Evolutionary conservation across 92 coral and sea anemone species (phyloP), one percentile per base, ranked within the genome.

Genomic region (Galaxea fascicularis): DNA sequence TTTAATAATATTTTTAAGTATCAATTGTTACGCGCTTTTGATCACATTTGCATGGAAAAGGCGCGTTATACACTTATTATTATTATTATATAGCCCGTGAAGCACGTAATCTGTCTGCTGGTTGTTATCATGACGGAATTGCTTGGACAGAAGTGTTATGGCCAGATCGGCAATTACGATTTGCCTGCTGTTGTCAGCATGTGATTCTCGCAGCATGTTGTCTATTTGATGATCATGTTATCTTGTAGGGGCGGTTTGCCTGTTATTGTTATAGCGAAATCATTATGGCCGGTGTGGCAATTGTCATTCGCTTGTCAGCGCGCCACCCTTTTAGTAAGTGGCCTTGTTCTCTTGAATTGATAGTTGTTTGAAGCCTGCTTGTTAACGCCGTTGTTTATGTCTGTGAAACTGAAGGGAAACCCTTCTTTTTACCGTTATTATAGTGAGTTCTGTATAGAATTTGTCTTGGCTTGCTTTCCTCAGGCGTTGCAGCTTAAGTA

Each of bases 331-430:
- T 26, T 63, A 63, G 28, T 21, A 26, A 63, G 22, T 21, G 2
- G 68, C 31, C 31, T 63, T 21, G 28, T 63, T 63, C 9, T 22
- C 68, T 26, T 21, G 68, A 63, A 22, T 63, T 22, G 35, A 65
- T 29, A 26, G 12, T 29, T 11, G 29, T 0, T 5, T 65, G 66
- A 65, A 31, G 70, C 70, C 71, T 12, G 35, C 30, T 65, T 65
- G 71, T 26, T 28, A 5, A 26, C 29, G 30, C 30, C 41, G 1
- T 26, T 29, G 39, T 65, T 65, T 65, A 65, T 65, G 29, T 65
- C 71, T 65, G 71, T 65, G 71, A 65, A 65, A 65, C 39, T 65
- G 22, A 65, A 65, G 30, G 71, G 71, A 65, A 65, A 65, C 44
- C 62, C 62, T 56, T 56, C n/a, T 65, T 65, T 65, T 22, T 25